Percentiles rank a stretch among this genome's conserved stretches.
phyloP scores from a whole-genome alignment of 1,140 invertebrate species.

The Leucophenga varia region DNA sequence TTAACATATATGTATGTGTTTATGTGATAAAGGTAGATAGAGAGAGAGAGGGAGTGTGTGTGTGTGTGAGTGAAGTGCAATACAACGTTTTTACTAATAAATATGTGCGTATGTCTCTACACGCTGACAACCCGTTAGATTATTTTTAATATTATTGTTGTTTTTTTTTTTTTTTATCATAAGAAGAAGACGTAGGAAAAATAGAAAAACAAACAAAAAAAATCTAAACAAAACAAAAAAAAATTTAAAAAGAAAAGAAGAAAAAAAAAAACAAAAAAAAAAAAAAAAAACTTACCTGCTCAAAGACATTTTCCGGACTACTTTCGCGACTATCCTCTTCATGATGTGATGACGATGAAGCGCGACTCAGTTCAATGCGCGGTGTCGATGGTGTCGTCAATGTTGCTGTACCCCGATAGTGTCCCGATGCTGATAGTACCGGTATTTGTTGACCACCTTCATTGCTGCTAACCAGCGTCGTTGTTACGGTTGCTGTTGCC shows the following conservation, averaged over 20 bases:
- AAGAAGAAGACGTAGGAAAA: too few species aligned
- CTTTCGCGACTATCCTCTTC: slow-evolving; percentile 77
- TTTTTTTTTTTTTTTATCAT: too few species aligned
- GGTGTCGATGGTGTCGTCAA: slow-evolving; percentile 73
- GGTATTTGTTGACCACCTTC: slow-evolving; percentile 41
- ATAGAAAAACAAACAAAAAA: slow-evolving; percentile 12
- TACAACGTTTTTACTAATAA: too few species aligned
- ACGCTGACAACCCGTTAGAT: too few species aligned
- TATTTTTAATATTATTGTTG: too few species aligned
- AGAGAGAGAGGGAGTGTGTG: too few species aligned
- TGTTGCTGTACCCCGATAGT: slow-evolving; percentile 36
- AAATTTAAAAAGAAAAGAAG: too few species aligned
- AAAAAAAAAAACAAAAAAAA: slow-evolving; percentile 28
- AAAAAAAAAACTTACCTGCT: slow-evolving; percentile 49
- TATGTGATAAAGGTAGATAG: too few species aligned
- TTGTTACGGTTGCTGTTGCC: slow-evolving; percentile 39
- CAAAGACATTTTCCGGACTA: slow-evolving; percentile 63
- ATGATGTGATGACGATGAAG: slow-evolving; percentile 82
- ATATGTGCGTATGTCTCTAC: slow-evolving; percentile 8
- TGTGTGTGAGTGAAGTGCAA: slow-evolving; percentile 3
- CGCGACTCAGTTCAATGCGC: slow-evolving; percentile 82
- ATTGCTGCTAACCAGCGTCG: slow-evolving; percentile 40
- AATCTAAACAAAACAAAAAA: too few species aligned
- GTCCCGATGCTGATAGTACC: slow-evolving; percentile 9
- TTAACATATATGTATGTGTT: slow-evolving; percentile 7